Percentiles rank a stretch among this genome's conserved stretches.
phyloP scores from a whole-genome alignment of 2,888 invertebrate genomes.

The Ferrisia virgata region DNA sequence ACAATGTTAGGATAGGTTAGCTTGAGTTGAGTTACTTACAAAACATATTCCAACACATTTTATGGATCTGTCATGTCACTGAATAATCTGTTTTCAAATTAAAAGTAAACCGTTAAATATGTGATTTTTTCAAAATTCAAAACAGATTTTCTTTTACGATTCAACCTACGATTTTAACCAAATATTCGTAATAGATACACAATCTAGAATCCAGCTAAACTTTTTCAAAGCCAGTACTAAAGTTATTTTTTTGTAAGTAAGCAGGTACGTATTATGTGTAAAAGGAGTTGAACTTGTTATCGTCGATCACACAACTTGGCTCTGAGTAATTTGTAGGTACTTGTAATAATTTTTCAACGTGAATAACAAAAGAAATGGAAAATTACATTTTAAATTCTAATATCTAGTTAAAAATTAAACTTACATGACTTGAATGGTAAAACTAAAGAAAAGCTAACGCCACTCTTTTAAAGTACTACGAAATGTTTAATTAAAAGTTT shows the following conservation, averaged over 20 bases:
- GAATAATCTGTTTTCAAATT: too few relatives aligned
- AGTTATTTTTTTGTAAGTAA: not conserved
- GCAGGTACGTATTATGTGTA: too few relatives aligned
- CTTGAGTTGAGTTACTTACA: too few relatives aligned
- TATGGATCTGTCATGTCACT: too few relatives aligned
- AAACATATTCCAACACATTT: too few relatives aligned
- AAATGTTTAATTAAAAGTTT: slow-evolving; percentile 32
- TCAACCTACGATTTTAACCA: too few relatives aligned
- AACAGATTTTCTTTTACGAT: too few relatives aligned
- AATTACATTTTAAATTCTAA: slow-evolving; percentile 32
- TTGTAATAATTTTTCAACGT: slow-evolving; percentile 3
- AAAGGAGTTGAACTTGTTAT: not conserved
- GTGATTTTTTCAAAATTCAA: too few relatives aligned
- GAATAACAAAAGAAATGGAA: not conserved
- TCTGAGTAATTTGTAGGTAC: not conserved
- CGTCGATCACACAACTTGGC: not conserved
- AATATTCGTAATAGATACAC: too few relatives aligned
- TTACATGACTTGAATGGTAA: slow-evolving; percentile 22
- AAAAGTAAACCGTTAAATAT: too few relatives aligned
- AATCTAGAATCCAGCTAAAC: too few relatives aligned
- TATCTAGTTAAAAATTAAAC: slow-evolving; percentile 29
- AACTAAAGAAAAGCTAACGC: slow-evolving; percentile 28
- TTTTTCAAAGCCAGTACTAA: not conserved
- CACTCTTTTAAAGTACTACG: slow-evolving; percentile 6
- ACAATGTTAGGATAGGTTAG: too few relatives aligned